A percentile compares a stretch with the other conserved stretches of the same genome.
These are phyloP conservation scores for Macrosiphum euphorbiae DNA, from an alignment of 2,888 invertebrate genomes.

Conservation along the genomic window DNA sequence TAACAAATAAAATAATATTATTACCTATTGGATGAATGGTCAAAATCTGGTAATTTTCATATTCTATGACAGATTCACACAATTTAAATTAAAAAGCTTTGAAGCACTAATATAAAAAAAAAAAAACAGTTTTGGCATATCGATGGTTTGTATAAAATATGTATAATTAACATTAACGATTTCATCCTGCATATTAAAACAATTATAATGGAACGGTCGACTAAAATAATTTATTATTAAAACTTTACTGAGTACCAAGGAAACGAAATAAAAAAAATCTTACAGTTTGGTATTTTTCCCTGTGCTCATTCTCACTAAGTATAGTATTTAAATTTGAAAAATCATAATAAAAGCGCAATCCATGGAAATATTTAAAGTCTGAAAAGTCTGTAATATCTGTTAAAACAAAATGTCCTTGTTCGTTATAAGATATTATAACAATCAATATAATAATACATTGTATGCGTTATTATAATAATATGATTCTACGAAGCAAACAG, in stretches of 20 bases:
- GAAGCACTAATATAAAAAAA: not conserved
- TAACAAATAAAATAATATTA: no score
- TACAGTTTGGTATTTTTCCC: not conserved
- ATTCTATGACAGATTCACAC: not conserved
- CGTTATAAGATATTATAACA: not conserved
- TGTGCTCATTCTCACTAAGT: not conserved
- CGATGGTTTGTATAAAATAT: not conserved
- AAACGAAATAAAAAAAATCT: not conserved
- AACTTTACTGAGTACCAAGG: not conserved
- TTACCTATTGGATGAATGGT: no score
- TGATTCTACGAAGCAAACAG: not conserved
- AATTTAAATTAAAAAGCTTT: not conserved
- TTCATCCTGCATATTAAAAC: not conserved
- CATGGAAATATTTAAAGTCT: not conserved
- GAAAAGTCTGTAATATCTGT: not conserved
- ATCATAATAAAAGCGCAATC: not conserved
- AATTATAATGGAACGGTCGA: not conserved
- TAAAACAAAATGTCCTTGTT: not conserved
- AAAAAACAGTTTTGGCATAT: not conserved
- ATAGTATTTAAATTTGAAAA: constrained; percentile 8
- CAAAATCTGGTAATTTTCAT: no score
- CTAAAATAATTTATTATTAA: constrained; percentile 7
- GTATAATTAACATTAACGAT: not conserved
- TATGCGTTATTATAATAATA: not conserved
- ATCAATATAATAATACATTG: not conserved